Percentiles rank a stretch among this genome's conserved stretches.
phyloP scores from a whole-genome alignment of 2,797 vertebrate species.

The Rhadinocentrus ornatus region DNA sequence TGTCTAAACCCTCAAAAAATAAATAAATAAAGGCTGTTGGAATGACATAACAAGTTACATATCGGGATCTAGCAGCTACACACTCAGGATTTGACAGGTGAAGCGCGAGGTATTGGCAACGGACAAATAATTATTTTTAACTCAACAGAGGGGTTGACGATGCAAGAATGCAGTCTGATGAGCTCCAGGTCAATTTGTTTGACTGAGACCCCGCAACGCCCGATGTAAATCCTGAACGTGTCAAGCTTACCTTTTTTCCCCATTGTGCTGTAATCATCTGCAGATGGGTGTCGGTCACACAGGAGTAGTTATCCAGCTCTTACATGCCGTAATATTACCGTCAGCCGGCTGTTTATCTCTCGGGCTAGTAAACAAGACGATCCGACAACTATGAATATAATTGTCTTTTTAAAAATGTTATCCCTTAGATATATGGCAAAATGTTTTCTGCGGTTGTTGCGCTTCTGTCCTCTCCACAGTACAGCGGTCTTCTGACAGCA shows the following conservation, averaged over 20 bases:
- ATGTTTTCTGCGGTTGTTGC: conserved; percentile 45
- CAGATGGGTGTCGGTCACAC: conserved; percentile 70
- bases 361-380: conserved; percentile 67
- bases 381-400: conserved; percentile 35
- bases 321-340: conserved; percentile 65
- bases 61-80: conserved; percentile 28
- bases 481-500: conserved; percentile 31
- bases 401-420: conserved; percentile 26
- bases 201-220: conserved; percentile 62
- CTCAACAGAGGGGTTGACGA: conserved; percentile 35
- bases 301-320: conserved; percentile 75
- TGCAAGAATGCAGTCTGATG: conserved; percentile 65
- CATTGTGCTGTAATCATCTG: conserved; percentile 44
- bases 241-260: conserved; percentile 69
- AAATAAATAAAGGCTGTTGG: conserved; percentile 20
- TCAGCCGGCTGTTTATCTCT: conserved; percentile 53
- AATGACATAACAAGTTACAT: conserved; percentile 50
- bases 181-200: conserved; percentile 33
- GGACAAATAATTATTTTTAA: conserved; percentile 33
- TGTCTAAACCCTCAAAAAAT: conserved; percentile 10
- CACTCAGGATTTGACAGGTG: conserved; percentile 50
- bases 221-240: conserved; percentile 43
- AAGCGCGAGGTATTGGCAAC: conserved; percentile 29
- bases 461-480: conserved; percentile 24
- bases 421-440: conserved; percentile 32